Evolutionary conservation across 35 echinoderm and acorn worm genomes (phyloP).

Genomic region (Holothuria glaberrima): DNA sequence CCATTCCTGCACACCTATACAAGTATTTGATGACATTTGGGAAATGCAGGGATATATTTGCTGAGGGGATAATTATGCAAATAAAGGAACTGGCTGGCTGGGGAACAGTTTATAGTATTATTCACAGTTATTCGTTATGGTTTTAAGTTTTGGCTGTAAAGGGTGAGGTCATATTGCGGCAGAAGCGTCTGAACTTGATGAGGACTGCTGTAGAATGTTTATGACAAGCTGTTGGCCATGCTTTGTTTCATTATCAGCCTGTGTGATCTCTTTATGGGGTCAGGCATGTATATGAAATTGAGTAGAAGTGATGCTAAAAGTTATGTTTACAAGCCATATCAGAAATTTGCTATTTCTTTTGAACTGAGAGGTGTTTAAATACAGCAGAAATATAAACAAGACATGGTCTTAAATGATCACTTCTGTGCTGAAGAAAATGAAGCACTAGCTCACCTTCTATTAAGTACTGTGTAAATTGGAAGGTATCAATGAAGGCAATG

Average conservation of each 20-base stretch:
- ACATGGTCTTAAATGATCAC: conserved; percentile 21
- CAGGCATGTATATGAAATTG: conserved; percentile 41
- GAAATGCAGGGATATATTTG: conserved; percentile 46
- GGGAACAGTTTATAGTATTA: conserved; percentile 45
- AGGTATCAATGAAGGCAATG: no score
- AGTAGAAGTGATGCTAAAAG: conserved; percentile 34
- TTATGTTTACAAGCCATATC: conserved; percentile 53
- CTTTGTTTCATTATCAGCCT: conserved; percentile 30
- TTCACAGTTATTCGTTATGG: conserved; percentile 53
- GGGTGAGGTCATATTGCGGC: conserved; percentile 8
- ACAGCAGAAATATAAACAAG: conserved; percentile 30
- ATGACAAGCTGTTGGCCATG: conserved; percentile 41
- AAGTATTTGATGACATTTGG: conserved; percentile 49
- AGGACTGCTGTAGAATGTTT: conserved; percentile 28
- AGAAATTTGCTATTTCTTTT: conserved; percentile 35
- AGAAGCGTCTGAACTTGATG: conserved; percentile 29
- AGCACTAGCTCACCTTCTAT: neutral
- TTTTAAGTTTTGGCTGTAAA: conserved; percentile 14
- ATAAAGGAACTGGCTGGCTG: conserved; percentile 48
- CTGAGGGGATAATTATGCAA: conserved; percentile 56
- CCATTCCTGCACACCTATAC: conserved; percentile 39
- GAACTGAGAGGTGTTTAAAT: conserved; percentile 43
- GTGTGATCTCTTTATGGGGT: conserved; percentile 42
- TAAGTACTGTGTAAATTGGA: no score
- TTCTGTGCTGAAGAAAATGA: conserved; percentile 29